A percentile compares a stretch with the other conserved stretches of the same genome.
These are phyloP conservation scores for Caligus rogercresseyi DNA, from an alignment of 1,140 invertebrate species.

Conservation along the genomic window DNA sequence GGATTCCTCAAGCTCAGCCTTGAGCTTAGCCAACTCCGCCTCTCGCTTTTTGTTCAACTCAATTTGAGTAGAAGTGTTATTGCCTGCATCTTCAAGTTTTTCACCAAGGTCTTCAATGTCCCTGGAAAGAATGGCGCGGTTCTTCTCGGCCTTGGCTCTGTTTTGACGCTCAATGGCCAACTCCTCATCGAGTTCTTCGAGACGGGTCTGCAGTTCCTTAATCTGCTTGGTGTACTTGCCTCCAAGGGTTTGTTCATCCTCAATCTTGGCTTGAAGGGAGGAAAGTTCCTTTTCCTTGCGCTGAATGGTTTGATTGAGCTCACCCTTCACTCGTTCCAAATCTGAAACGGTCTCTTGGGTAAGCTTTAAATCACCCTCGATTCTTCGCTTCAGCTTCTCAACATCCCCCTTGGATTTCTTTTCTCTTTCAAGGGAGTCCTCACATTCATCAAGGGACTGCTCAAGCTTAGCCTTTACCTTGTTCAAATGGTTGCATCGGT, in stretches of 20 bases:
- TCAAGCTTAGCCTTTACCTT: constrained; percentile 64
- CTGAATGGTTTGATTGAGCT: constrained; percentile 59
- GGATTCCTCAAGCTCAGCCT: constrained; percentile 84
- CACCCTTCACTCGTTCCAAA: constrained; percentile 40
- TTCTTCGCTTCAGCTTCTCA: constrained; percentile 87
- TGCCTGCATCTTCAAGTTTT: constrained; percentile 57
- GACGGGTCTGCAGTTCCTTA: constrained; percentile 38
- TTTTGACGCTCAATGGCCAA: constrained; percentile 81
- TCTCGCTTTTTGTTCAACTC: constrained; percentile 47
- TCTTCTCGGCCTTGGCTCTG: constrained; percentile 40
- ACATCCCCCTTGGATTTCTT: constrained; percentile 98
- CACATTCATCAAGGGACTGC: constrained; percentile 89
- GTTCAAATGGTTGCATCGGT: constrained; percentile 41
- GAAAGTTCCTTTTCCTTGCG: constrained; percentile 94
- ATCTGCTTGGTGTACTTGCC: constrained; percentile 42
- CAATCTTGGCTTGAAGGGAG: constrained; percentile 47
- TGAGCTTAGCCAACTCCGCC: constrained; percentile 40
- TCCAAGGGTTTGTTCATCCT: constrained; percentile 41
- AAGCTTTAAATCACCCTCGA: constrained; percentile 90
- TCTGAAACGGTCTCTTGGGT: constrained; percentile 83
- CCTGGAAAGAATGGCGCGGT: constrained; percentile 37
- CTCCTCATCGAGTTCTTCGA: constrained; percentile 40
- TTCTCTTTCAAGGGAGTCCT: constrained; percentile 93
- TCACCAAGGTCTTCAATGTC: constrained; percentile 41
- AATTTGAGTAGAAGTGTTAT: constrained; percentile 78